Evolutionary conservation across 1,140 invertebrate genomes (phyloP).

Genomic region (Anoplolepis gracilipes): DNA sequence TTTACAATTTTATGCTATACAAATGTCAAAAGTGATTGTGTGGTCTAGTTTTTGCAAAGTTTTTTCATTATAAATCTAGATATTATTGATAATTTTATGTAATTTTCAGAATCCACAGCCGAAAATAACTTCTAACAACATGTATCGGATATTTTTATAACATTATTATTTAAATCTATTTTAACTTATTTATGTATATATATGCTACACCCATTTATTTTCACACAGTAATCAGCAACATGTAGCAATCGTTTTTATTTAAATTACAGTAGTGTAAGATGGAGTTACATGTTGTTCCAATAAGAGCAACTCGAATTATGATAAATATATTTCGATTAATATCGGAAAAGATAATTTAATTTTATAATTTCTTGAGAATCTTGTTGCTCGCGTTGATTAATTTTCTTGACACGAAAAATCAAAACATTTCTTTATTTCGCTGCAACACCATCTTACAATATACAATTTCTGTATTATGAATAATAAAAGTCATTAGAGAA

Average conservation of each 20-base stretch:
- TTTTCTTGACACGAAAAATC: not conserved
- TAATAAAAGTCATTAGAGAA: slow-evolving; percentile 1
- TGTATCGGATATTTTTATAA: not conserved
- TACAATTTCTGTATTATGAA: not conserved
- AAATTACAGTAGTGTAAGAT: not conserved
- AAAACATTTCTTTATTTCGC: not conserved
- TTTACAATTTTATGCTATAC: too few relatives aligned
- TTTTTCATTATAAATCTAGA: not conserved
- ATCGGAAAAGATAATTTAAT: not conserved
- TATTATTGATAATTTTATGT: not conserved
- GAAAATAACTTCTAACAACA: not conserved
- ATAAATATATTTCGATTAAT: not conserved
- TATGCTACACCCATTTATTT: slow-evolving; percentile 28
- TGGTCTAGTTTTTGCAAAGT: not conserved
- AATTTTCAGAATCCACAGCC: not conserved
- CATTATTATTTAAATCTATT: slow-evolving; percentile 26
- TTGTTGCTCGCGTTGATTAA: not conserved
- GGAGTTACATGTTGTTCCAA: not conserved
- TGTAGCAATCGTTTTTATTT: slow-evolving; percentile 2
- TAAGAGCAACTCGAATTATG: not conserved
- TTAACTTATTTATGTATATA: slow-evolving; percentile 30
- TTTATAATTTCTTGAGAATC: not conserved
- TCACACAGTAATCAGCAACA: not conserved
- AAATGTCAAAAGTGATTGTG: not conserved
- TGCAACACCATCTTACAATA: slow-evolving; percentile 22